These are phyloP conservation scores for Sinelater perroti DNA, from an alignment of 2,888 invertebrate species.

Conservation along the genomic window DNA sequence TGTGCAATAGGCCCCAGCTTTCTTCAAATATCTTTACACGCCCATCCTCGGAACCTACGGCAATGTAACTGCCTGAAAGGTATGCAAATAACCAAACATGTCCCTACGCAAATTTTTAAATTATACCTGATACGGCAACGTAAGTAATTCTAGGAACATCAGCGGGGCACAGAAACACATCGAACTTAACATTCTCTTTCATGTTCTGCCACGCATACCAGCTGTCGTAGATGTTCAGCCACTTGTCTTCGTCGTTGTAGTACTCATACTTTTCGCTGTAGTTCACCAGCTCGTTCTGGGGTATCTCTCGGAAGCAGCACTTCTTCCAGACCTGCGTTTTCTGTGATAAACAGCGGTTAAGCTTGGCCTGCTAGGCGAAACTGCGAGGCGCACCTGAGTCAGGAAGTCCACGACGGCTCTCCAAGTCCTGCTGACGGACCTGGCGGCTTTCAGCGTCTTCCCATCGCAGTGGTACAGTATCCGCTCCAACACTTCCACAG, in stretches of 20 bases:
- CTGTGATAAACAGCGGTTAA: conserved; percentile 39
- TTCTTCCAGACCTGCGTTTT: conserved; percentile 56
- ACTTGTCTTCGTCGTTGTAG: conserved; percentile 47
- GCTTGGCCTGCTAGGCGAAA: not conserved
- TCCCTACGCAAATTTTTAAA: not conserved
- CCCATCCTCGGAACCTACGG: conserved; percentile 57
- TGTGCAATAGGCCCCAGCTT: conserved; percentile 51
- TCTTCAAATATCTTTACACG: conserved; percentile 52
- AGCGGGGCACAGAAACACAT: conserved; percentile 51
- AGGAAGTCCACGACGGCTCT: conserved; percentile 52
- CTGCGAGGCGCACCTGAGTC: conserved; percentile 50
- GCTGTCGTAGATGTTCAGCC: conserved; percentile 54
- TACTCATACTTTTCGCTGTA: conserved; percentile 52
- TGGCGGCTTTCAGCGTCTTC: conserved; percentile 53
- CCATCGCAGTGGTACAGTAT: conserved; percentile 57
- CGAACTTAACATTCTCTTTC: conserved; percentile 49
- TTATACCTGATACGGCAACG: conserved; percentile 52
- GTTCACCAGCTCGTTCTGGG: conserved; percentile 53
- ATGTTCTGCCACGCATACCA: conserved; percentile 56
- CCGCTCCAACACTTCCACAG: conserved; percentile 56
- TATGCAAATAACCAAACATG: not conserved
- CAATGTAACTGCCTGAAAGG: conserved; percentile 51
- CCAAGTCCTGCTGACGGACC: conserved; percentile 50
- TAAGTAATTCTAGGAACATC: conserved; percentile 55
- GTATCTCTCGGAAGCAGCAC: conserved; percentile 57